These are phyloP conservation scores for Galeruca laticollis DNA, from an alignment of 2,888 invertebrate species.

Conservation along the genomic window DNA sequence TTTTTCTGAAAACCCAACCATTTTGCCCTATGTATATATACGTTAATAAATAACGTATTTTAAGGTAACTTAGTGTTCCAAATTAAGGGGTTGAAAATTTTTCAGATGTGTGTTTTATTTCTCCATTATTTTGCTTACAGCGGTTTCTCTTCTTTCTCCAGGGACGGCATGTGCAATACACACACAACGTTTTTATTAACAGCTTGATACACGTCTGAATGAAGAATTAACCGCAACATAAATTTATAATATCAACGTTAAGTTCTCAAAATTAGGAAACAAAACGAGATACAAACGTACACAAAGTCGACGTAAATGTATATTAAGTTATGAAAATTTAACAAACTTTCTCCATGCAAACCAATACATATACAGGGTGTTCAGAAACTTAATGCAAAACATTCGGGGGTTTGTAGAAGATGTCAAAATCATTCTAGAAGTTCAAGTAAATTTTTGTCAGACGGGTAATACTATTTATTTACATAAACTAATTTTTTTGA, in stretches of 20 bases:
- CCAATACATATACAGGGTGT: neutral
- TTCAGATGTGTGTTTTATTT: constrained; percentile 57
- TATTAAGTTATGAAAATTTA: neutral
- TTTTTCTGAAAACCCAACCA: constrained; percentile 56
- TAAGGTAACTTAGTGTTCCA: constrained; percentile 64
- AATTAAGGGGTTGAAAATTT: constrained; percentile 63
- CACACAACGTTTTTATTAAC: neutral
- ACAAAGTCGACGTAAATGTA: neutral
- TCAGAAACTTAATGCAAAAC: too few species aligned
- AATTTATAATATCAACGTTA: neutral
- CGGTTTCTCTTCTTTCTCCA: constrained; percentile 26
- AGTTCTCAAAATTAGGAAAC: neutral
- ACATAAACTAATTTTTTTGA: too few species aligned
- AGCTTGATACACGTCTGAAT: neutral
- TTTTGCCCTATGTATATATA: constrained; percentile 33
- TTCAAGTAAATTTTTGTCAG: too few species aligned
- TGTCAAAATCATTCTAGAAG: too few species aligned
- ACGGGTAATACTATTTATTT: too few species aligned
- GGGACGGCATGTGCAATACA: constrained; percentile 14
- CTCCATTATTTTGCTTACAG: constrained; percentile 48
- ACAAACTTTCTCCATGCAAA: neutral
- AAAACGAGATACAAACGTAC: neutral
- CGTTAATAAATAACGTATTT: constrained; percentile 64
- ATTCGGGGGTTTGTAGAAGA: too few species aligned
- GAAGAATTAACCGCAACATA: neutral